These are phyloP conservation scores for Dione juno DNA, from an alignment of 2,888 invertebrate species.

Conservation along the genomic window DNA sequence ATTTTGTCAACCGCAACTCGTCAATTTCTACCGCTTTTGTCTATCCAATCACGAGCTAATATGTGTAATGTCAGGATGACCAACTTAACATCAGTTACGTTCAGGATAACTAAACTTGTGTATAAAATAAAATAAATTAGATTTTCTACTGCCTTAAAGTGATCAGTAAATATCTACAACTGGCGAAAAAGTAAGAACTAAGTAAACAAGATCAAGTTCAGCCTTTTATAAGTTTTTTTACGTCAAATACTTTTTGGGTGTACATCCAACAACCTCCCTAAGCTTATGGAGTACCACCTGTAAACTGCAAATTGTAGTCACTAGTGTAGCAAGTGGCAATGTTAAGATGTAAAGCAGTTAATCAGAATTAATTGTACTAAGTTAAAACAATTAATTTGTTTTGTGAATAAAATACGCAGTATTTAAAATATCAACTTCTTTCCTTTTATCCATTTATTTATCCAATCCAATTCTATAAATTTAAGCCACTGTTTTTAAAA, in stretches of 20 bases:
- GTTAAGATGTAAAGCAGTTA: no score
- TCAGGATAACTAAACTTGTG: constrained; percentile 4
- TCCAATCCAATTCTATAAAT: no score
- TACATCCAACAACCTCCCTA: no score
- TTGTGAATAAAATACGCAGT: no score
- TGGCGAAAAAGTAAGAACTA: not conserved
- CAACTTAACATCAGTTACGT: constrained; percentile 55
- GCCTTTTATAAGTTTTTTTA: constrained; percentile 13
- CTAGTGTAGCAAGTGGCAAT: no score
- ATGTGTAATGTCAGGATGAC: constrained; percentile 63
- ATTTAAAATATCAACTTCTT: no score
- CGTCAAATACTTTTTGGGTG: not conserved
- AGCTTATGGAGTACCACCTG: no score
- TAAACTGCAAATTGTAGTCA: no score
- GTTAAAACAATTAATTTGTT: no score
- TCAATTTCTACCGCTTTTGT: constrained; percentile 47
- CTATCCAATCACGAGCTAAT: constrained; percentile 76
- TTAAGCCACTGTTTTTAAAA: no score
- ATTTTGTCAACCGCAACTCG: constrained; percentile 36
- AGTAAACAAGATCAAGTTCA: not conserved
- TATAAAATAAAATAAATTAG: not conserved
- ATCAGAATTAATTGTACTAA: no score
- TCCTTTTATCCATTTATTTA: no score
- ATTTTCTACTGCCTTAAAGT: not conserved
- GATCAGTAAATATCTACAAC: not conserved